phyloP scores from a whole-genome alignment of 2,113 vertebrate species.

The Myrmecophaga tridactyla region DNA sequence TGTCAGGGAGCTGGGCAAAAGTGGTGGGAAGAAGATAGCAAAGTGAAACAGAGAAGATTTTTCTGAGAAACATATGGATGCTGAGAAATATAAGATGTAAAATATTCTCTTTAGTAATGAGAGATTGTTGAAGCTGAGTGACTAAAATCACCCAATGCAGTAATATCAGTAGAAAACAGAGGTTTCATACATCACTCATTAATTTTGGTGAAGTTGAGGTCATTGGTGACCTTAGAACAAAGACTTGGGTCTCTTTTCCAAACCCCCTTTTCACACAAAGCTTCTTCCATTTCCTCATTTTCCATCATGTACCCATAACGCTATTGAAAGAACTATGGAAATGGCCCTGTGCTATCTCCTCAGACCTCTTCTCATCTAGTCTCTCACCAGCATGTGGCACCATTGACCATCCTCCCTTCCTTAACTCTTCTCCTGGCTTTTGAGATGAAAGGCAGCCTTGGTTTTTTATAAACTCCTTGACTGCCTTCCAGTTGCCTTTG shows the following conservation, averaged over 20 bases:
- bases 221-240: background rate
- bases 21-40: background rate
- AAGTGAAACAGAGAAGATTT: background rate
- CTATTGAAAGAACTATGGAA: background rate
- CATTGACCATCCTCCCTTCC: background rate
- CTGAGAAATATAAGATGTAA: background rate
- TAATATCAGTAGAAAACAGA: background rate
- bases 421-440: background rate
- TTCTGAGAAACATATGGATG: background rate
- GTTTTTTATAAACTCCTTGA: background rate
- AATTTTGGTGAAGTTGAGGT: background rate
- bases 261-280: background rate
- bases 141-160: background rate
- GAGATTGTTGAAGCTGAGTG: background rate
- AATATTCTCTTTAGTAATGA: background rate
- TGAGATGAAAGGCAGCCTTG: background rate
- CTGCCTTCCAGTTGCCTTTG: background rate
- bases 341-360: too few relatives aligned
- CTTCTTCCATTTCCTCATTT: background rate
- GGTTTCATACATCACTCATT: accelerated
- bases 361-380: background rate
- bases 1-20: background rate
- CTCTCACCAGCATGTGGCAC: background rate
- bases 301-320: background rate
- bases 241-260: background rate